Conservation (phyloP, 2,888 invertebrate genomes). For the Hypselothyrea guttata region DNA sequence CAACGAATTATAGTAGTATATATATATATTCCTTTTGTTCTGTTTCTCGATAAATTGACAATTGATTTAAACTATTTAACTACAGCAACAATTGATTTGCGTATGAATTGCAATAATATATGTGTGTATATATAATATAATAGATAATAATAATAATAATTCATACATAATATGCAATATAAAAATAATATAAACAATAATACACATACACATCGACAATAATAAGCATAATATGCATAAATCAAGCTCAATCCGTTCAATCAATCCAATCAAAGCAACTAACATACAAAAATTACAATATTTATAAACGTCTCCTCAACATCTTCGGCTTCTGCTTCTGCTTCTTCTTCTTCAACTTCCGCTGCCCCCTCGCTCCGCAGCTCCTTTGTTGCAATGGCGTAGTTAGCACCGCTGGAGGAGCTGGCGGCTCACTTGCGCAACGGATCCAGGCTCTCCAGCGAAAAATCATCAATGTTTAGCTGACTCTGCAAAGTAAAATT, state of each 20-base stretch:
- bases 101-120: slow-evolving; percentile 56
- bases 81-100: slow-evolving; percentile 70
- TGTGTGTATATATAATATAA: slow-evolving; percentile 37
- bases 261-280: slow-evolving; percentile 13
- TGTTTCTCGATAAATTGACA: slow-evolving; percentile 52
- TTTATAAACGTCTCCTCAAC: slow-evolving; percentile 2
- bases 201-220: slow-evolving; percentile 55
- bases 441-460: slow-evolving; percentile 96
- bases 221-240: slow-evolving; percentile 42
- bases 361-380: not conserved
- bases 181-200: slow-evolving; percentile 71
- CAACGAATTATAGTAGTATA: slow-evolving; percentile 23
- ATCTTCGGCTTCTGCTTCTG: not conserved
- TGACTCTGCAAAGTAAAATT: slow-evolving; percentile 84
- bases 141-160: slow-evolving; percentile 49
- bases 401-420: slow-evolving; percentile 55
- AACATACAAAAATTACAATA: slow-evolving; percentile 12
- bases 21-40: slow-evolving; percentile 15
- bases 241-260: slow-evolving; percentile 37
- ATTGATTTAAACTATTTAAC: slow-evolving; percentile 68
- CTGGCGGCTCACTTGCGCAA: slow-evolving; percentile 85
- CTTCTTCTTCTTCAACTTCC: not conserved
- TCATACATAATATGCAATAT: slow-evolving; percentile 59
- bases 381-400: slow-evolving; percentile 50
- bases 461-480: slow-evolving; percentile 90